Conservation (phyloP, 1,140 invertebrate genomes). For the Trinorchestia longiramus region DNA sequence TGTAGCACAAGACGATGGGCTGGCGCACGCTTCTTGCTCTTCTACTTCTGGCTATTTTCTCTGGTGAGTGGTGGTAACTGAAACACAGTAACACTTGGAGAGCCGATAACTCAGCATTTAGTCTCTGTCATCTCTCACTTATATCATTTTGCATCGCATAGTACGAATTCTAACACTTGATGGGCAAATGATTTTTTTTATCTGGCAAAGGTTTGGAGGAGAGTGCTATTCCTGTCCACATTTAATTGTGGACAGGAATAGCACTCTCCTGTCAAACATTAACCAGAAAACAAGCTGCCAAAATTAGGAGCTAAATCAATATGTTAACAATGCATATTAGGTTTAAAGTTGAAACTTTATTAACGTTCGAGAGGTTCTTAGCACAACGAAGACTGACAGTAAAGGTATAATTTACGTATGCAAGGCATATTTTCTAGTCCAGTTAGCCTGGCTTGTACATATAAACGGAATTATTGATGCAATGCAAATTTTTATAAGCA, state of each 20-base stretch:
- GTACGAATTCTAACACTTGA: neutral
- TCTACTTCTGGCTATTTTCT: neutral
- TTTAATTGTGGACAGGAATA: neutral
- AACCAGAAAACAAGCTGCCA: neutral
- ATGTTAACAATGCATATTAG: neutral
- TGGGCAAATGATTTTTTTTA: neutral
- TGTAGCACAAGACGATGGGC: neutral
- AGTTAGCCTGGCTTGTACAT: no score
- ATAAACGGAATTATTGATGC: no score
- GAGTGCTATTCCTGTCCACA: neutral
- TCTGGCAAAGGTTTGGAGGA: neutral
- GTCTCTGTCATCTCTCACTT: neutral
- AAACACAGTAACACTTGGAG: neutral
- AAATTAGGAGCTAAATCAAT: neutral
- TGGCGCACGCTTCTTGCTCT: neutral
- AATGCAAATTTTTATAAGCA: no score
- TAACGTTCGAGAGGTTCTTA: no score
- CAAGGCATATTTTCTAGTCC: no score
- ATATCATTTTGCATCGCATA: neutral
- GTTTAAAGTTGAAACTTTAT: no score
- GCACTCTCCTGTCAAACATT: no score
- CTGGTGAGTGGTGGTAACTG: neutral
- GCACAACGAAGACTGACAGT: no score
- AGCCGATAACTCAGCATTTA: neutral
- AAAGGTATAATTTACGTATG: no score